A percentile compares a stretch with the other conserved stretches of the same genome.
These are phyloP conservation scores for Campodea augens DNA, from an alignment of 1,140 invertebrate genomes.

Conservation along the genomic window DNA sequence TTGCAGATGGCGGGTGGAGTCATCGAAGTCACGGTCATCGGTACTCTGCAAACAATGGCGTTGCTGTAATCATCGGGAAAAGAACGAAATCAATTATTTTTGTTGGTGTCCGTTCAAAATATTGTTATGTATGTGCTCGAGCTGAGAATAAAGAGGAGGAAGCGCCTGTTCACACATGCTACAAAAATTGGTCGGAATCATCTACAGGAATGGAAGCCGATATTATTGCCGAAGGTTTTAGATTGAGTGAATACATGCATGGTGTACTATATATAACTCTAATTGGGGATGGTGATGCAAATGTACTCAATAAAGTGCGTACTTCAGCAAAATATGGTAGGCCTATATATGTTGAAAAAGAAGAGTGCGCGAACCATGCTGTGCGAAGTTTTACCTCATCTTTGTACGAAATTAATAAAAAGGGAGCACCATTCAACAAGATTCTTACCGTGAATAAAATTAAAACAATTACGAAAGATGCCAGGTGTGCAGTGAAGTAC, in stretches of 20 bases:
- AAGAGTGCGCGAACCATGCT: slow-evolving; percentile 18
- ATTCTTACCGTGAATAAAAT: too few relatives aligned
- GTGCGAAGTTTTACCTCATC: too few relatives aligned
- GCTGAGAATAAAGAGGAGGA: too few relatives aligned
- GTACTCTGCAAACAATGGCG: neutral
- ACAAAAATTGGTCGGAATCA: slow-evolving; percentile 18
- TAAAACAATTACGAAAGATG: too few relatives aligned
- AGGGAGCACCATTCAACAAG: too few relatives aligned
- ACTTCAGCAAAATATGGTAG: slow-evolving; percentile 10
- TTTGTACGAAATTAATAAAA: too few relatives aligned
- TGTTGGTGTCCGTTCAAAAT: slow-evolving; percentile 15
- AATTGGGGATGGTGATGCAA: slow-evolving; percentile 18
- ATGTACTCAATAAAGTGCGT: slow-evolving; percentile 11
- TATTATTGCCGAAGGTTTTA: slow-evolving; percentile 20
- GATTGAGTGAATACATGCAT: slow-evolving; percentile 12
- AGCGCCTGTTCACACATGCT: slow-evolving; percentile 16
- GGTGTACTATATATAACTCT: slow-evolving; percentile 14
- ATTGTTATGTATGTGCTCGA: slow-evolving; percentile 10
- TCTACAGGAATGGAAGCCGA: slow-evolving; percentile 26
- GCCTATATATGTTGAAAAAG: slow-evolving; percentile 14
- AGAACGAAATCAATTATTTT: slow-evolving; percentile 19
- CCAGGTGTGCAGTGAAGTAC: too few relatives aligned
- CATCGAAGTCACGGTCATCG: neutral
- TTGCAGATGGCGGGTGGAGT: neutral
- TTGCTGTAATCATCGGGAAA: slow-evolving; percentile 14